Conservation (phyloP, 2,888 invertebrate species). For the Metellina segmentata region DNA sequence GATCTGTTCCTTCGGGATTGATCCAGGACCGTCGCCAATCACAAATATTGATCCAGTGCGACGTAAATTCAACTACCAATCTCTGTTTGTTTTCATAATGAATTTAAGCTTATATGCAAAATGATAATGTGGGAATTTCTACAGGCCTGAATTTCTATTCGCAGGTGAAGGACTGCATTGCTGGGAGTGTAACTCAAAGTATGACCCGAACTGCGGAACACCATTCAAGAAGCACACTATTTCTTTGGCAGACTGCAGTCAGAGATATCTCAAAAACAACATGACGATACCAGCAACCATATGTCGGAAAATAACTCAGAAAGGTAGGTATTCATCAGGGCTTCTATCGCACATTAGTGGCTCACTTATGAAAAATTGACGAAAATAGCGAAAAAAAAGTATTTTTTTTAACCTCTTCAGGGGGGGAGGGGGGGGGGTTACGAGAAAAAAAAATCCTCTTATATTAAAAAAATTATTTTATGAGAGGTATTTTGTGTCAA, state of each 20-base stretch:
- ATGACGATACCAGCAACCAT: slow-evolving; percentile 31
- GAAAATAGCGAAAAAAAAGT: too few relatives aligned
- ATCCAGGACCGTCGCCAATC: too few relatives aligned
- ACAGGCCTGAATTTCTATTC: not conserved
- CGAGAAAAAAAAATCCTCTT: not conserved
- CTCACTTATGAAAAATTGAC: too few relatives aligned
- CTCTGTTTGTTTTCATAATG: too few relatives aligned
- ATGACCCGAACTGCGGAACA: slow-evolving; percentile 65
- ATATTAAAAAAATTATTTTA: not conserved
- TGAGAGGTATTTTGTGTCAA: too few relatives aligned
- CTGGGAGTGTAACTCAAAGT: slow-evolving; percentile 70
- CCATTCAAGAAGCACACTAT: slow-evolving; percentile 54
- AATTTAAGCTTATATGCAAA: too few relatives aligned
- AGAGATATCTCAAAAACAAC: slow-evolving; percentile 41
- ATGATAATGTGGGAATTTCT: not conserved
- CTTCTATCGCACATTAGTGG: too few relatives aligned
- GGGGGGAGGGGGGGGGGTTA: too few relatives aligned
- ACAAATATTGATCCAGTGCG: too few relatives aligned
- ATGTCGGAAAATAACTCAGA: slow-evolving; percentile 66
- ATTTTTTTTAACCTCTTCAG: not conserved
- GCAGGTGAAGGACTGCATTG: slow-evolving; percentile 53
- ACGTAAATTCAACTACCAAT: too few relatives aligned
- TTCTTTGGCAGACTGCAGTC: slow-evolving; percentile 53
- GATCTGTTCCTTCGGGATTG: too few relatives aligned
- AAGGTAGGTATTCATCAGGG: slow-evolving; percentile 11